Evolutionary conservation across 2,888 invertebrate species (phyloP), one percentile per base, ranked within the genome.

Genomic region (Nebria brevicollis): DNA sequence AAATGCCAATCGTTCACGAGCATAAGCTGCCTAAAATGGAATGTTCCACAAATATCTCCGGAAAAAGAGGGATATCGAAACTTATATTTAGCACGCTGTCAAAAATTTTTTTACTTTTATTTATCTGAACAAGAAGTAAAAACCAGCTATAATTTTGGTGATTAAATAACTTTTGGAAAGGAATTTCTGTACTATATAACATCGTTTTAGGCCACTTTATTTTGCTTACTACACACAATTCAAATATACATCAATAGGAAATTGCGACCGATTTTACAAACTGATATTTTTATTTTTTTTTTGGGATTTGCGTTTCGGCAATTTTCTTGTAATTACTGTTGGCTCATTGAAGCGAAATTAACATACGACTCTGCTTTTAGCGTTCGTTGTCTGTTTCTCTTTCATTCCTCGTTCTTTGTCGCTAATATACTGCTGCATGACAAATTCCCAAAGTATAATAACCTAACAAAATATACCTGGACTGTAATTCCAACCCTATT

Each of bases 261-360:
- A 54, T 54, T 54, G 54, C 11, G 54, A 54, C 54, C 54, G 54
- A 54, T 54, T 13, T 72, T 72, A 34, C 7, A 6, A 15, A 64
- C 41, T 41, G 54, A 75, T 70, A 81, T 81, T 76, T 81, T 65
- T 75, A 81, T 81, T 75, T 80, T 80, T 81, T 43, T 43, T 43
- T 54, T 54, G 20, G 73, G 41, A 13, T 78, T 66, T 64, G 70
- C 68, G 11, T 66, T 66, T 73, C 42, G 68, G 75, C 66, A 43
- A 70, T 80, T 80, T 75, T 64, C 43, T 74, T 75, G 73, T 80
- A 80, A 80, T 80, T 80, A 80, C 74, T 20, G 41, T 74, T 54
- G 43, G 75, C 64, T 75, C 79, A 80, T 64, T 80, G 43, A 66
- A 78, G 66, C 66, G 72, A 66, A 66, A 78, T 78, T 78, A 78